Evolutionary conservation across 2,797 vertebrate genomes (phyloP).

Genomic region (Sphaeramia orbicularis): DNA sequence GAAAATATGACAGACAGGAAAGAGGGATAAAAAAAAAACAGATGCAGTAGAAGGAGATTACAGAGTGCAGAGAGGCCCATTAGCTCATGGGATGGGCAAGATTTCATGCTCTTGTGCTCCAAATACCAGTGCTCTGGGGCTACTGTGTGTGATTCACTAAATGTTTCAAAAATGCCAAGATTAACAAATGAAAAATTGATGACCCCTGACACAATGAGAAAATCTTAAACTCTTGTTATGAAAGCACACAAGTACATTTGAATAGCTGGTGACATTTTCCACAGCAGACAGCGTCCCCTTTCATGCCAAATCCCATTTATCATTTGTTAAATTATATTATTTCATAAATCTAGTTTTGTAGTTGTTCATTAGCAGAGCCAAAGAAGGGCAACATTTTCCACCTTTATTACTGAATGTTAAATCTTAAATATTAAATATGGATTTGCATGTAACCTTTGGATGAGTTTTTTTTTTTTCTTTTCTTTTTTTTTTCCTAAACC

Average conservation of each 20-base stretch:
- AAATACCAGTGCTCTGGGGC: constrained; percentile 17
- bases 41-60: constrained; percentile 55
- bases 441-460: neutral
- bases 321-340: neutral
- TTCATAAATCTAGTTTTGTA: neutral
- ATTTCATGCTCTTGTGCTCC: constrained; percentile 39
- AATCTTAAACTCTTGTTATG: neutral
- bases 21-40: constrained; percentile 34
- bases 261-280: neutral
- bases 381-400: neutral
- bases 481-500: neutral
- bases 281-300: neutral
- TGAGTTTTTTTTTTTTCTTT: neutral
- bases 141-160: constrained; percentile 7
- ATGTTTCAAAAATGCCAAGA: constrained; percentile 6
- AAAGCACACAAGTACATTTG: neutral
- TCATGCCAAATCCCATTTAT: neutral
- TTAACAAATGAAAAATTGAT: neutral
- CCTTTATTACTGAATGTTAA: neutral
- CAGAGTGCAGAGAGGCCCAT: constrained; percentile 34
- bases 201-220: neutral
- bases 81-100: constrained; percentile 36
- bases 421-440: neutral
- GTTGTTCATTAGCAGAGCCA: neutral
- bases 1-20: constrained; percentile 29